Percentiles rank a stretch among this genome's conserved stretches.
phyloP scores from a whole-genome alignment of 2,888 invertebrate genomes.

The Mycalesis mineus region DNA sequence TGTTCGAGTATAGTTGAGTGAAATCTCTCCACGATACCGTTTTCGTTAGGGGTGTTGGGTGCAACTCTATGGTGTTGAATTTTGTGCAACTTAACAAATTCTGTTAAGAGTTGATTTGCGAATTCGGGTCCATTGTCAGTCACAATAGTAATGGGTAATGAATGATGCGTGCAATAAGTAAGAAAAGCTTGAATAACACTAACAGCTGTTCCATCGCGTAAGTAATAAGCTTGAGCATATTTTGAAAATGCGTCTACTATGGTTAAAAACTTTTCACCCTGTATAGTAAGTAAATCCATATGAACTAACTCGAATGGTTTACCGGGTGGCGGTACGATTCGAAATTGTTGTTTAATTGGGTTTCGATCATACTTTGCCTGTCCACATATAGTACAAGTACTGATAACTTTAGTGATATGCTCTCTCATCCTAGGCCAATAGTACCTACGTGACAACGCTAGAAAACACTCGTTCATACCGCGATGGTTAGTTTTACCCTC shows the following conservation, averaged over 20 bases:
- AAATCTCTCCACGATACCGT: too few species aligned
- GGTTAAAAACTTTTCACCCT: conserved; percentile 21
- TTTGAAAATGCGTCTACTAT: conserved; percentile 22
- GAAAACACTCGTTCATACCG: conserved; percentile 32
- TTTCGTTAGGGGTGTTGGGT: too few species aligned
- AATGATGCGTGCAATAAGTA: conserved; percentile 29
- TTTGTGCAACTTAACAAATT: too few species aligned
- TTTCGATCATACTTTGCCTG: conserved; percentile 30
- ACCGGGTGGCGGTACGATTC: conserved; percentile 25
- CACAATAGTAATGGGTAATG: conserved; percentile 28
- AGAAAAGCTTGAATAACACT: conserved; percentile 20
- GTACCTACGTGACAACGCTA: conserved; percentile 29
- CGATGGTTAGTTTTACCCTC: conserved; percentile 36
- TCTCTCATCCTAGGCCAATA: conserved; percentile 37
- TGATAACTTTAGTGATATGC: conserved; percentile 31
- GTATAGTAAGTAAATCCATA: conserved; percentile 21
- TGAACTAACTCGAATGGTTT: conserved; percentile 30
- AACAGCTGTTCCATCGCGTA: conserved; percentile 21
- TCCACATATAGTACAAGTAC: conserved; percentile 29
- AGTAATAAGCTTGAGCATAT: conserved; percentile 25
- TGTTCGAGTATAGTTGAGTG: conserved; percentile 24
- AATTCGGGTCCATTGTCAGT: too few species aligned
- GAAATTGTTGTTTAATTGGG: conserved; percentile 26
- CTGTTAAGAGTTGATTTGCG: too few species aligned
- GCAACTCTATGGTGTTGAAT: too few species aligned